Percentiles rank a stretch among this genome's conserved stretches.
Conservation (phyloP, 1,140 invertebrate genomes). For the Halesus radiatus region DNA sequence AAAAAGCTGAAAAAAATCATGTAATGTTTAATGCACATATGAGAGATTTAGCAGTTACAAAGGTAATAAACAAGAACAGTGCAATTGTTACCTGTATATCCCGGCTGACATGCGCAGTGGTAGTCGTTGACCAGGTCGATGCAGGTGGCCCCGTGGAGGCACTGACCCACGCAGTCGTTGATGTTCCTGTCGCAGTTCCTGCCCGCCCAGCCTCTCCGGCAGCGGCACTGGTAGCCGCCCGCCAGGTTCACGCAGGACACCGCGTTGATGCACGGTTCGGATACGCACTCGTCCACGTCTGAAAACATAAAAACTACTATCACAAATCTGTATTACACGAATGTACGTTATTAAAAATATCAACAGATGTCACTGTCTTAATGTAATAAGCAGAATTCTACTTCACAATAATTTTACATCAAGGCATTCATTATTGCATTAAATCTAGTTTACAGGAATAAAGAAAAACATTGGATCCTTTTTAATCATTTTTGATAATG, state of each 20-base stretch:
- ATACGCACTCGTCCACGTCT: slow-evolving; percentile 79
- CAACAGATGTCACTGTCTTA: too few species aligned
- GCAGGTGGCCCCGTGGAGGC: slow-evolving; percentile 88
- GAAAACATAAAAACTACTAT: slow-evolving; percentile 18
- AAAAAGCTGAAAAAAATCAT: too few species aligned
- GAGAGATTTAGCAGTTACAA: neutral
- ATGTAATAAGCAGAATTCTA: too few species aligned
- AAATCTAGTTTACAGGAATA: too few species aligned
- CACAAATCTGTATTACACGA: too few species aligned
- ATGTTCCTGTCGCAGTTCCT: slow-evolving; percentile 91
- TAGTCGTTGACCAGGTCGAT: slow-evolving; percentile 88
- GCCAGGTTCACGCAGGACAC: slow-evolving; percentile 83
- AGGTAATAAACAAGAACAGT: slow-evolving; percentile 67
- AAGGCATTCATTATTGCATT: too few species aligned
- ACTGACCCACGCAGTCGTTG: slow-evolving; percentile 90
- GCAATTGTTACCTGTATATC: slow-evolving; percentile 78
- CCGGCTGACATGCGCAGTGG: slow-evolving; percentile 84
- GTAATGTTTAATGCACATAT: too few species aligned
- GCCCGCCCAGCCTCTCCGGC: slow-evolving; percentile 88
- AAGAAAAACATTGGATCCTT: too few species aligned
- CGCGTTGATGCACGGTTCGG: slow-evolving; percentile 84
- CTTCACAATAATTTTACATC: too few species aligned
- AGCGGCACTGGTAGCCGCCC: slow-evolving; percentile 87
- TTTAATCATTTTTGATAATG: too few species aligned
- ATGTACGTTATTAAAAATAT: too few species aligned